Conservation (phyloP, 2,888 invertebrate species). For the Drosophila nigricruria region DNA sequence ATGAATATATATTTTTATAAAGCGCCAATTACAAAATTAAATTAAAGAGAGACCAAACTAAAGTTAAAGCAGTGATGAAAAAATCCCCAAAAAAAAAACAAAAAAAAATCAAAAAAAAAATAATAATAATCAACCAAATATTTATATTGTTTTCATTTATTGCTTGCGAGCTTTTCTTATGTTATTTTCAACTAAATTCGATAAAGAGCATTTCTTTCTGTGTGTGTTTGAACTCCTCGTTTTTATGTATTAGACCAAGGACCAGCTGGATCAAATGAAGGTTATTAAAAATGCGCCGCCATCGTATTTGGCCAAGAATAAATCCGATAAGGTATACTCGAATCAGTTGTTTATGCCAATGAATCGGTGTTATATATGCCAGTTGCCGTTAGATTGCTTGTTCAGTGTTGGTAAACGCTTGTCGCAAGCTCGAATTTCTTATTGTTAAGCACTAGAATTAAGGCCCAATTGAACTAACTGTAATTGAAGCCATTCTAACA, state of each 20-base stretch:
- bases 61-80: slow-evolving; percentile 25
- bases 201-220: slow-evolving; percentile 28
- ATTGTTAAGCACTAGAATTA: slow-evolving; percentile 37
- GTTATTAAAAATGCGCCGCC: slow-evolving; percentile 94
- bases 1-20: slow-evolving; percentile 46
- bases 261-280: slow-evolving; percentile 88
- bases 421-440: slow-evolving; percentile 32
- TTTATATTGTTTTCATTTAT: slow-evolving; percentile 33
- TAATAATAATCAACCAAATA: not conserved
- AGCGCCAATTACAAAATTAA: slow-evolving; percentile 34
- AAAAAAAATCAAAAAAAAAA: slow-evolving; percentile 4
- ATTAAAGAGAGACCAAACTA: slow-evolving; percentile 31
- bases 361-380: slow-evolving; percentile 16
- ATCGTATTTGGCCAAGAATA: slow-evolving; percentile 93
- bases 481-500: slow-evolving; percentile 65
- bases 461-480: slow-evolving; percentile 52
- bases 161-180: slow-evolving; percentile 26
- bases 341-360: slow-evolving; percentile 9
- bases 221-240: slow-evolving; percentile 29
- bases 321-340: slow-evolving; percentile 91
- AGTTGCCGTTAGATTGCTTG: slow-evolving; percentile 40
- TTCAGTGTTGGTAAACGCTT: slow-evolving; percentile 71
- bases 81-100: slow-evolving; percentile 9
- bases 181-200: slow-evolving; percentile 10
- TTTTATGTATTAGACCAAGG: slow-evolving; percentile 87